phyloP scores from a whole-genome alignment of 2,113 vertebrate species.

The Oenanthe melanoleuca region DNA sequence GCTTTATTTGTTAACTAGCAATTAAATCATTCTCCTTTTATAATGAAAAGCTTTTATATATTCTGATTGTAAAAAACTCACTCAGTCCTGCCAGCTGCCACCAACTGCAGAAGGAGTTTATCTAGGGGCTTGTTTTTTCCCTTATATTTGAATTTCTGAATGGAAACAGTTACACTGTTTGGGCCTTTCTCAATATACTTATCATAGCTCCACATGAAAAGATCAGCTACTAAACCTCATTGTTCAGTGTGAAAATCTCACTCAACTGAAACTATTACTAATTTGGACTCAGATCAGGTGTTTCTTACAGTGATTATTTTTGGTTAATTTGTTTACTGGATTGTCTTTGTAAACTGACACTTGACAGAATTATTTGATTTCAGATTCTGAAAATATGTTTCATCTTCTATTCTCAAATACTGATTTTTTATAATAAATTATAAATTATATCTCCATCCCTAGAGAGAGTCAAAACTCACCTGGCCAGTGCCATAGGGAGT shows the following conservation, averaged over 20 bases:
- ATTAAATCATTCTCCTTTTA: background rate
- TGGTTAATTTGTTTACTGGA: background rate
- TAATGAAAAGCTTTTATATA: background rate
- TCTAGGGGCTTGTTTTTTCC: background rate
- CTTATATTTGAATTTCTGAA: background rate
- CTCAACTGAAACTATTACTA: background rate
- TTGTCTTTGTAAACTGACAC: background rate
- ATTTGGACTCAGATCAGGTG: background rate
- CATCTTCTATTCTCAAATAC: background rate
- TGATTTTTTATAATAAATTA: background rate
- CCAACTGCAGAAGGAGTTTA: background rate
- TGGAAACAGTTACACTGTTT: background rate
- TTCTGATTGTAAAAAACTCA: background rate
- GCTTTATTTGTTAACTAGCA: background rate
- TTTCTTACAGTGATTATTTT: background rate
- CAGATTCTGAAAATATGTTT: background rate
- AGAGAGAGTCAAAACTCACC: background rate
- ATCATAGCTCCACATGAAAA: background rate
- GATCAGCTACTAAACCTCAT: background rate
- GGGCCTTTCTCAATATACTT: background rate
- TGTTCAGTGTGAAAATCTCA: background rate
- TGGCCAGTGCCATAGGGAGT: background rate
- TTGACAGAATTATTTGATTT: background rate
- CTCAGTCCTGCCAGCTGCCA: rapidly evolving
- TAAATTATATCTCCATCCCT: background rate